Evolutionary conservation across 1,140 invertebrate genomes (phyloP), one percentile per base, ranked within the genome.

Genomic region (Drosophila tristis): DNA sequence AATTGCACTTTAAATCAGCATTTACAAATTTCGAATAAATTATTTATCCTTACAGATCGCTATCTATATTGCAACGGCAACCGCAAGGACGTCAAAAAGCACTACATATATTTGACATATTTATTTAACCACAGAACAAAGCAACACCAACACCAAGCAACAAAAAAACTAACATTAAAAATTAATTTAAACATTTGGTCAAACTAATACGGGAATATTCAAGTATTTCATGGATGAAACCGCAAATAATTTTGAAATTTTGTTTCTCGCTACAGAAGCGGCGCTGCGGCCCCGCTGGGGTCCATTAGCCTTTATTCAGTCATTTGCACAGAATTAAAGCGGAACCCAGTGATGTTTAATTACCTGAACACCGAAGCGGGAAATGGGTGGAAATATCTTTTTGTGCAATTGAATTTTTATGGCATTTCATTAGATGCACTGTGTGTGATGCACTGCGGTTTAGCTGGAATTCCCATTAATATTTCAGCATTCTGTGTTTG

Each of bases 291-390:
- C 31, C 45, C 60, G 16, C 6, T 26, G 48, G 48, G 15, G 35
- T 66, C 54, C 72, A 74, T 65, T 59, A 59, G 71, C 71, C 42
- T 75, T 59, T 65, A 66, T 44, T 13, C 35, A 55, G 48, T 44
- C 48, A 66, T 74, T 74, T 74, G 43, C 42, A 50, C 44, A 2
- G 8, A 25, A 64, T 56, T 39, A 63, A 68, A 44, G 15, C 29
- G 35, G 58, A 74, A 11, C 44, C 61, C n/a, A 20, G 20, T 29
- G 35, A 65, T 45, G 75, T 75, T 75, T 58, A 66, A 74, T 75
- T 75, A 75, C 72, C 72, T 50, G 49, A 43, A 50, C 47, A 60
- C 35, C 48, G 50, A 16, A 39, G 11, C 53, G 64, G 43, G 13
- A 57, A 64, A 9, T 15, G 26, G 15, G 31, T 31, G 53, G 6